Evolutionary conservation across 2,113 vertebrate species (phyloP), one percentile per base, ranked within the genome.

Genomic region (Rhizomys pruinosus): DNA sequence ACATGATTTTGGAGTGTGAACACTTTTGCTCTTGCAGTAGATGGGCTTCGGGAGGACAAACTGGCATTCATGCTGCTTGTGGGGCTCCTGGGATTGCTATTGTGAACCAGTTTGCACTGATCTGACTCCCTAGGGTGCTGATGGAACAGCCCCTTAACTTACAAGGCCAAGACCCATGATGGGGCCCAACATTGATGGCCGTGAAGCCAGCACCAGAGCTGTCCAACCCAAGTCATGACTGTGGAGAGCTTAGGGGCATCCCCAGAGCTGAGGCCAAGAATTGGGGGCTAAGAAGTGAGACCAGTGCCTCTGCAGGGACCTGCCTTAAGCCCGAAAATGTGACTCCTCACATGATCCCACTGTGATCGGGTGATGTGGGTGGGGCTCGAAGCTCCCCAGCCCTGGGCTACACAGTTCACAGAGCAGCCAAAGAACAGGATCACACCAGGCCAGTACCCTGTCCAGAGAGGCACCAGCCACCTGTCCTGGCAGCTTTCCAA

Each of bases 291-390:
- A 8, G 32, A 63, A 86, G 76, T 76, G 68, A 85, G 71, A 29
- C 12, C 15, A 22, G 47, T 13, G 44, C 8, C 0, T 59, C 82
- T 47, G 3, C 3, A 47, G 66, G 52, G 42, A 42, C 80, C 47
- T 2, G 84, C 47, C 74, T 63, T 96, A 93, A 97, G 93, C 96
- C 77, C 64, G 55, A 42, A 89, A 95, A 84, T 85, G 93, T 97
- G 97, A 97, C 76, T 96, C 89, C 76, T 97, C 96, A 96, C 96
- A 95, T 97, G 97, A 97, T 84, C 34, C 3, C 37, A 37, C 87
- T 47, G 25, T 97, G 97, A 97, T 92, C 22, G 15, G 1, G 0
- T 76, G 13, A 1, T 52, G 74, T 37, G 15, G 15, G 47, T 19
- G 15, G 57, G 12, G 74, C 84, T 90, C 22, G 2, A 12, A 92